A percentile compares a stretch with the other conserved stretches of the same genome.
phyloP scores from a whole-genome alignment of 2,888 invertebrate genomes.

The Listrodromus nycthemerus region DNA sequence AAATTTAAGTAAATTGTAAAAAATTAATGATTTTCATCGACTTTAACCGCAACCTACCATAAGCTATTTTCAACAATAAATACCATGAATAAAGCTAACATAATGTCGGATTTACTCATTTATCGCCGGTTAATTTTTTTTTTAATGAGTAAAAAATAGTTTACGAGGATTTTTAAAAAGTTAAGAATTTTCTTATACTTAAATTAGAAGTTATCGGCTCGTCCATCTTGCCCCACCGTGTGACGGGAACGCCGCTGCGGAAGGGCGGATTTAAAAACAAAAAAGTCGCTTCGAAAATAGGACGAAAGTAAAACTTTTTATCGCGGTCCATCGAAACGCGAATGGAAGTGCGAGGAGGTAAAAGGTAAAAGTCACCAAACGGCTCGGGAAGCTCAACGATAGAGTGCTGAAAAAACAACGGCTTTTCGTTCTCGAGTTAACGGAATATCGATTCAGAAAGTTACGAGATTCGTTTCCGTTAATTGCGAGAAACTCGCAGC shows the following conservation, averaged over 20 bases:
- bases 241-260: constrained; percentile 34
- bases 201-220: constrained; percentile 15
- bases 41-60: too few species aligned
- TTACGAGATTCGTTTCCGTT: constrained; percentile 64
- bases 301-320: constrained; percentile 53
- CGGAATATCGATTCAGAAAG: constrained; percentile 67
- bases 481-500: constrained; percentile 52
- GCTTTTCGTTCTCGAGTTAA: constrained; percentile 60
- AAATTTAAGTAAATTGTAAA: too few species aligned
- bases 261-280: constrained; percentile 32
- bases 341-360: constrained; percentile 2
- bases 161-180: neutral
- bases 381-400: constrained; percentile 19
- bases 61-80: too few species aligned
- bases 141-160: neutral
- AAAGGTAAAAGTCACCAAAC: constrained; percentile 42
- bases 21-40: too few species aligned
- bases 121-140: neutral
- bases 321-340: constrained; percentile 32
- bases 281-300: constrained; percentile 58
- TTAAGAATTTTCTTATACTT: neutral
- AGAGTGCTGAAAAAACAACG: constrained; percentile 52
- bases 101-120: too few species aligned
- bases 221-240: constrained; percentile 25
- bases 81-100: too few species aligned